Conservation (phyloP, 2,797 vertebrate species). For the Meda fulgida region DNA sequence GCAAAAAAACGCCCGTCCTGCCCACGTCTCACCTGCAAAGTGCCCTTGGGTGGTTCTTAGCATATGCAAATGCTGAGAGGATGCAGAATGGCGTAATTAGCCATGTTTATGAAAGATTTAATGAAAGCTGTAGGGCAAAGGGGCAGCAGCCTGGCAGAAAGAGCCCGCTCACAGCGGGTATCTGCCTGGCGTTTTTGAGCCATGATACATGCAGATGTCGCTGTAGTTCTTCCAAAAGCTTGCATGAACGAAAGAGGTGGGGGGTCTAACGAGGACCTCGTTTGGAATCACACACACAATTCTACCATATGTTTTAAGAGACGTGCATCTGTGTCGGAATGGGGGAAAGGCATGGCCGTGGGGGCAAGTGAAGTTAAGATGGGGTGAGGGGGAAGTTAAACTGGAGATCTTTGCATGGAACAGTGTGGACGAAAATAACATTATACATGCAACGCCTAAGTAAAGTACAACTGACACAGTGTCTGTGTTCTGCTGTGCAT, state of each 20-base stretch:
- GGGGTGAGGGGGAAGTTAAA: constrained; percentile 50
- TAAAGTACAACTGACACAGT: constrained; percentile 65
- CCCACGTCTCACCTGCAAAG: constrained; percentile 70
- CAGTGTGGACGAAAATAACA: constrained; percentile 85
- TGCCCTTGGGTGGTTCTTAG: constrained; percentile 79
- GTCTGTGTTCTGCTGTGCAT: constrained; percentile 67
- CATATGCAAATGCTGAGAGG: constrained; percentile 89
- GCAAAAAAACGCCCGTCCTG: constrained; percentile 58
- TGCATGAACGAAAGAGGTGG: constrained; percentile 71
- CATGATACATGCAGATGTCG: constrained; percentile 99
- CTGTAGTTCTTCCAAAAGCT: constrained; percentile 98
- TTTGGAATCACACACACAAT: constrained; percentile 79
- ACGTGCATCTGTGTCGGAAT: constrained; percentile 49
- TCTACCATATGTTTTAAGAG: constrained; percentile 70
- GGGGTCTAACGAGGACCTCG: constrained; percentile 77
- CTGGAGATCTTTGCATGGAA: constrained; percentile 74
- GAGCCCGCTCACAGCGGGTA: constrained; percentile 71
- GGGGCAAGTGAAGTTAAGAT: constrained; percentile 52
- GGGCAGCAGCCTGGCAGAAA: constrained; percentile 69
- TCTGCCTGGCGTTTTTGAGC: constrained; percentile 81
- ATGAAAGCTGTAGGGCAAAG: constrained; percentile 73
- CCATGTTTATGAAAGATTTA: constrained; percentile 80
- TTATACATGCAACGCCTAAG: constrained; percentile 75
- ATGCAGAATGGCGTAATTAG: constrained; percentile 89
- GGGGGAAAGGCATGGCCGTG: constrained; percentile 59